phyloP scores from a whole-genome alignment of 2,113 vertebrate species.

The Gymnogyps californianus region DNA sequence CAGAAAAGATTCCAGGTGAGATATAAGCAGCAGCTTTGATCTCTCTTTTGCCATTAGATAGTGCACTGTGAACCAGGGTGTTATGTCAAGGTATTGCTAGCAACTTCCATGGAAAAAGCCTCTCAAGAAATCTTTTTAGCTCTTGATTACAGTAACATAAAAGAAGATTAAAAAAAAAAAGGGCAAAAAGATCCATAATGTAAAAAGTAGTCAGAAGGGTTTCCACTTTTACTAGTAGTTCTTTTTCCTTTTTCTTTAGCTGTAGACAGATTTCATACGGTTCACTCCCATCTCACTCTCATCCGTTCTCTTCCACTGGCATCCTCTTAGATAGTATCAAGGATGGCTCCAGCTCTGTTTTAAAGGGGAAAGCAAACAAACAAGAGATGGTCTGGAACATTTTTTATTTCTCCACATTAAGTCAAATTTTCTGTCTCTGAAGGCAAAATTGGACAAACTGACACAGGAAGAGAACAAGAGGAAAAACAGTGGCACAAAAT shows the following conservation, averaged over 20 bases:
- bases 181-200: background rate
- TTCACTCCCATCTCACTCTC: background rate
- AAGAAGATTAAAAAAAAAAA: background rate
- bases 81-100: background rate
- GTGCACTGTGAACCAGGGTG: background rate
- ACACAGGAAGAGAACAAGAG: background rate
- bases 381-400: background rate
- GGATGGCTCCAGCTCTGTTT: background rate
- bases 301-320: background rate
- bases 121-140: background rate
- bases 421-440: background rate
- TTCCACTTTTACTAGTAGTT: background rate
- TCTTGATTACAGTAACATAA: background rate
- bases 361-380: background rate
- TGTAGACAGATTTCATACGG: fast-evolving
- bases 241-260: background rate
- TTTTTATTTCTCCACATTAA: background rate
- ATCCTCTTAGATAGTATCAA: background rate
- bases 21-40: background rate
- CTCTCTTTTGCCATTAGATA: background rate
- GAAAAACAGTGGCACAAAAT: background rate
- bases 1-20: background rate
- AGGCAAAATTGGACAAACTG: background rate
- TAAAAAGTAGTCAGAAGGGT: background rate
- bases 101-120: background rate